Evolutionary conservation across 1,140 invertebrate genomes (phyloP).

Genomic region (silkworm (Bombyx mori)): ASM3026992v2 NC_085117.1:13133001-13133500

Average conservation of each 20-base stretch:
- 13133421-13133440: slow-evolving; percentile 50
- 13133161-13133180: slow-evolving; percentile 44
- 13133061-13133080: slow-evolving; percentile 52
- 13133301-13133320: slow-evolving; percentile 20
- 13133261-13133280: slow-evolving; percentile 65
- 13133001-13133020: neutral
- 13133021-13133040: slow-evolving; percentile 16
- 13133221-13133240: slow-evolving; percentile 68
- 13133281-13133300: slow-evolving; percentile 55
- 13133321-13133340: slow-evolving; percentile 44
- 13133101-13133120: slow-evolving; percentile 34
- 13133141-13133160: slow-evolving; percentile 32
- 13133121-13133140: slow-evolving; percentile 21
- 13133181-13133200: slow-evolving; percentile 30
- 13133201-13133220: slow-evolving; percentile 58
- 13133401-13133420: slow-evolving; percentile 34
- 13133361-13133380: slow-evolving; percentile 61
- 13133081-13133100: slow-evolving; percentile 49
- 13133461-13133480: slow-evolving; percentile 25
- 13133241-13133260: slow-evolving; percentile 66
- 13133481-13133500: too few relatives aligned
- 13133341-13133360: slow-evolving; percentile 63
- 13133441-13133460: slow-evolving; percentile 60
- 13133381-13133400: slow-evolving; percentile 67
- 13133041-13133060: slow-evolving; percentile 44